Conservation (phyloP, 2,797 vertebrate species). For the Girardinus metallicus region DNA sequence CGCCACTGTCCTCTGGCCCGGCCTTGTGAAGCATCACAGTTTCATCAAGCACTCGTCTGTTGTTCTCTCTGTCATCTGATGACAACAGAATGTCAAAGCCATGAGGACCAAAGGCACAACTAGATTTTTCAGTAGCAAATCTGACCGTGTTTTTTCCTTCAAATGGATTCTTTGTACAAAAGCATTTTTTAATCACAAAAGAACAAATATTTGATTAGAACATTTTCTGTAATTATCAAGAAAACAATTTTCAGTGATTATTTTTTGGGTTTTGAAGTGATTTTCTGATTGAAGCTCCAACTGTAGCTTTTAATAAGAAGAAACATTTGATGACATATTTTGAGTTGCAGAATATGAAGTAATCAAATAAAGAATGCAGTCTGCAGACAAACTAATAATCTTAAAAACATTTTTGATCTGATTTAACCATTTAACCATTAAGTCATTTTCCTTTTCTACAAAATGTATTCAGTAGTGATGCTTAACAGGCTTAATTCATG, state of each 20-base stretch:
- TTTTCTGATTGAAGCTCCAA: not conserved
- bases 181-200: not conserved
- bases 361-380: not conserved
- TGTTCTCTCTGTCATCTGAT: conserved; percentile 62
- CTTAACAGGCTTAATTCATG: not conserved
- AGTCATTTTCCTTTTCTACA: not conserved
- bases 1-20: conserved; percentile 83
- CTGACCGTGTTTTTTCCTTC: no score
- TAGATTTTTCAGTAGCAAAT: not conserved
- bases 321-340: not conserved
- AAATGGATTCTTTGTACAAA: not conserved
- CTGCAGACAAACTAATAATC: not conserved
- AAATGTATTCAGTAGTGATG: not conserved
- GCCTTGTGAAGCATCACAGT: conserved; percentile 76
- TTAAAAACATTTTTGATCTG: not conserved
- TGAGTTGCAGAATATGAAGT: not conserved
- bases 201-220: not conserved
- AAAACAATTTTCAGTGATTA: not conserved
- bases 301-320: not conserved
- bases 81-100: conserved; percentile 10
- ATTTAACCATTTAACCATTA: not conserved
- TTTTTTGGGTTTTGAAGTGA: not conserved
- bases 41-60: conserved; percentile 70
- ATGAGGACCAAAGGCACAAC: not conserved
- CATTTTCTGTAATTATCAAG: not conserved